A percentile compares a stretch with the other conserved stretches of the same genome.
These are phyloP conservation scores for Sitobion miscanthi DNA, from an alignment of 1,140 invertebrate genomes.

Conservation along the genomic window DNA sequence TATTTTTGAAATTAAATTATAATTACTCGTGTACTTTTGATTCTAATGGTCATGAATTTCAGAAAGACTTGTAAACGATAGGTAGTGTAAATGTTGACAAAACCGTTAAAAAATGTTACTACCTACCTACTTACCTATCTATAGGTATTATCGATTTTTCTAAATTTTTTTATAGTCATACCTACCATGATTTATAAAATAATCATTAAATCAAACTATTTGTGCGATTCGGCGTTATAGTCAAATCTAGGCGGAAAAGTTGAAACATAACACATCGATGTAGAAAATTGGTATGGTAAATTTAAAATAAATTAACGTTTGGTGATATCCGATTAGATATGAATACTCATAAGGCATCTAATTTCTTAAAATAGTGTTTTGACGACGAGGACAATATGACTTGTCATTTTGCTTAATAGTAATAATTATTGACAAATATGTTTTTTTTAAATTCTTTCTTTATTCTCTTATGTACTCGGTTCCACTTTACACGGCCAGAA, in stretches of 20 bases:
- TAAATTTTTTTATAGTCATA: not conserved
- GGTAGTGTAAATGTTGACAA: not conserved
- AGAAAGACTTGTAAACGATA: not conserved
- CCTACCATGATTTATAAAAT: not conserved
- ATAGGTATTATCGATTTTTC: not conserved
- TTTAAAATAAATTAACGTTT: not conserved
- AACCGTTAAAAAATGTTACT: not conserved
- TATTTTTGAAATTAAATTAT: not conserved
- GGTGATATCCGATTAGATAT: slow-evolving; percentile 11
- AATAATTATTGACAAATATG: slow-evolving; percentile 20
- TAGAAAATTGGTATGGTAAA: not conserved
- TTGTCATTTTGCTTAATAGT: slow-evolving; percentile 49
- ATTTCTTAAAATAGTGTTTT: slow-evolving; percentile 12
- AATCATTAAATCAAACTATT: not conserved
- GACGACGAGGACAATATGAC: slow-evolving; percentile 49
- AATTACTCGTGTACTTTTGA: not conserved
- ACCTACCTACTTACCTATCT: not conserved
- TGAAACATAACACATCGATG: not conserved
- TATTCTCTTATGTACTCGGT: slow-evolving; percentile 34
- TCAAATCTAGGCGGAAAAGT: not conserved
- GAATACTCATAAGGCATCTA: slow-evolving; percentile 22
- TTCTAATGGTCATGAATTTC: not conserved
- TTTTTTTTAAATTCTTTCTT: slow-evolving; percentile 35
- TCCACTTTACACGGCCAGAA: slow-evolving; percentile 42
- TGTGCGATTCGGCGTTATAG: not conserved